Percentiles rank a stretch among this genome's conserved stretches.
Evolutionary conservation across 2,797 vertebrate species (phyloP).

Genomic region (Acestrorhynchus altus): DNA sequence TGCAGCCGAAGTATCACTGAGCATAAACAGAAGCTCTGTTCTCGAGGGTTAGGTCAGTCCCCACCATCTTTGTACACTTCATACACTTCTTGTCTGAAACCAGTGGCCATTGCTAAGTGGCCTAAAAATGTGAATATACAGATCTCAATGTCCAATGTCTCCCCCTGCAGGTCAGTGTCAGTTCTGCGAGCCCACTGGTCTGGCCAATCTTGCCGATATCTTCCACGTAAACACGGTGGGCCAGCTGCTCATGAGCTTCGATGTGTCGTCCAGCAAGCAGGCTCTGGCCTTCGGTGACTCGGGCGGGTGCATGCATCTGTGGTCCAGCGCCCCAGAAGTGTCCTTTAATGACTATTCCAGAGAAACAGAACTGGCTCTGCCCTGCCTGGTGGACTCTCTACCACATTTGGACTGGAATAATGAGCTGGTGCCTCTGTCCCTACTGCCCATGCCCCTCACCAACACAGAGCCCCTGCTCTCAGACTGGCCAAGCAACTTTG

Average conservation of each 20-base stretch:
- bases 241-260: conserved; percentile 95
- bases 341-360: conserved; percentile 93
- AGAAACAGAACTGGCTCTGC: conserved; percentile 92
- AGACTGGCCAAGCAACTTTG: conserved; percentile 86
- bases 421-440: conserved; percentile 91
- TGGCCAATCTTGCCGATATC: conserved; percentile 92
- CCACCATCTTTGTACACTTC: too few species aligned
- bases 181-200: conserved; percentile 96
- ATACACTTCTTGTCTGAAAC: too few species aligned
- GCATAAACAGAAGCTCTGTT: too few species aligned
- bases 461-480: conserved; percentile 87
- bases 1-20: too few species aligned
- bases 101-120: too few species aligned
- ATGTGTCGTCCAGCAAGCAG: conserved; percentile 95
- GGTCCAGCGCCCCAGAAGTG: conserved; percentile 91
- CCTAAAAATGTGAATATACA: too few species aligned
- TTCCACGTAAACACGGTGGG: conserved; percentile 96
- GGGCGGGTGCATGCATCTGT: conserved; percentile 93
- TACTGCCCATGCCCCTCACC: conserved; percentile 92
- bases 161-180: conserved; percentile 88
- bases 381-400: conserved; percentile 92
- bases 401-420: conserved; percentile 97
- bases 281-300: conserved; percentile 95
- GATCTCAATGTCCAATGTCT: not conserved
- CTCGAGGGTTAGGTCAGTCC: too few species aligned